Evolutionary conservation across 1,140 invertebrate genomes (phyloP), one percentile per base, ranked within the genome.

Genomic region (Mizuhopecten yessoensis): DNA sequence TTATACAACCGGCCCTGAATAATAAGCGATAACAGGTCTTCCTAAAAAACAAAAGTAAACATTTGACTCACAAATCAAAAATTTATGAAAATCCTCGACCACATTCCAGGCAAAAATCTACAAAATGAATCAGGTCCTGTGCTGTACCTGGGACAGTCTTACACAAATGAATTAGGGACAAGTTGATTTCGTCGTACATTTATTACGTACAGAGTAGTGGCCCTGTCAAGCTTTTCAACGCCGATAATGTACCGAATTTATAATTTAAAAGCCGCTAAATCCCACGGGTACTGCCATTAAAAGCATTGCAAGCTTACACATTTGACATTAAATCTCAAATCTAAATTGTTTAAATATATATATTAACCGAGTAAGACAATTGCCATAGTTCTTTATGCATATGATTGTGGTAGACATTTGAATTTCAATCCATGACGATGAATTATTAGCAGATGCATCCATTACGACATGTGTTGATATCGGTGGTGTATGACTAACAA

Each of bases 231-330:
- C 17, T 75, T 0, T 75, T 29, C n/a, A n/a, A n/a, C n/a, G n/a
- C n/a, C n/a, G n/a, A n/a, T n/a, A n/a, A n/a, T n/a, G n/a, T n/a
- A n/a, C n/a, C n/a, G n/a, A 9, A 75, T 75, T 75, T 29, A 75
- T 75, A 75, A 75, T 75, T 75, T 75, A 75, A 75, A 75, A 75
- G 57, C n/a, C 57, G 57, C 57, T 75, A 75, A 75, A 75, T 75
- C 57, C 57, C 57, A 75, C 57, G 57, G 57, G 23, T 11, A n/a
- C 57, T 29, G n/a, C 23, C 29, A 29, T 7, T 75, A 29, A 3
- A 29, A 29, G 57, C n/a, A 75, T 75, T 7, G 23, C 17, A 29
- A 29, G 57, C 57, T 75, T 75, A 17, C 11, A 29, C 23, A n/a
- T 29, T 5, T 75, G 0, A 15, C 7, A 11, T 20, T 17, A 57